These are phyloP conservation scores for Helostoma temminkii DNA, from an alignment of 2,797 vertebrate species.

Conservation along the genomic window DNA sequence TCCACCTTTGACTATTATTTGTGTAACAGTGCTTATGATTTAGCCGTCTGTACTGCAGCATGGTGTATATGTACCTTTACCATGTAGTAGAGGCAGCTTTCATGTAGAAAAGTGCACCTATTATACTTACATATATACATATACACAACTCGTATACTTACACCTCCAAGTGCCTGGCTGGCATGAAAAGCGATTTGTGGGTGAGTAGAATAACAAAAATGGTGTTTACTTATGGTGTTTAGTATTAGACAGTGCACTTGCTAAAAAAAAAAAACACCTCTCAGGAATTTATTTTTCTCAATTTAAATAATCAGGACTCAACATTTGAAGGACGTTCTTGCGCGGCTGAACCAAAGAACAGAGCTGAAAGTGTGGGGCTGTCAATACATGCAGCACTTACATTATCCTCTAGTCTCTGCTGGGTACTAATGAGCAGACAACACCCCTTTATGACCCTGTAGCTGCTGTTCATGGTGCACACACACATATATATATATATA, in stretches of 20 bases:
- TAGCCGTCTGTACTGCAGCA: not conserved
- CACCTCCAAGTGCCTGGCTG: not conserved
- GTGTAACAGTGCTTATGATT: not conserved
- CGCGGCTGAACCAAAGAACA: not conserved
- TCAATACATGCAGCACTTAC: constrained; percentile 27
- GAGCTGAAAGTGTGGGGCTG: constrained; percentile 31
- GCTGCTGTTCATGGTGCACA: constrained; percentile 34
- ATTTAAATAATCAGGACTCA: no score
- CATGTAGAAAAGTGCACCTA: no score
- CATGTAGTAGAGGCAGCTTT: not conserved
- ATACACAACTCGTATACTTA: no score
- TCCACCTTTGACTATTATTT: not conserved
- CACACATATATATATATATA: constrained; percentile 13
- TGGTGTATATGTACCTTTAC: not conserved
- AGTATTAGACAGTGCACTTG: not conserved
- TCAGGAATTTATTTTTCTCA: not conserved
- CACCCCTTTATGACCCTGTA: constrained; percentile 30
- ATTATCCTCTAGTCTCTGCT: constrained; percentile 50
- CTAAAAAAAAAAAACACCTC: constrained; percentile 2
- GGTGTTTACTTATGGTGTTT: not conserved
- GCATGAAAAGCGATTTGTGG: not conserved
- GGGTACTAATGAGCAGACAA: constrained; percentile 60
- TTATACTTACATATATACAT: no score
- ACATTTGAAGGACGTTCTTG: no score
- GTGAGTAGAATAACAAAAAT: not conserved